Conservation (phyloP, 1,140 invertebrate species). For the Diachasma alloeum region DNA sequence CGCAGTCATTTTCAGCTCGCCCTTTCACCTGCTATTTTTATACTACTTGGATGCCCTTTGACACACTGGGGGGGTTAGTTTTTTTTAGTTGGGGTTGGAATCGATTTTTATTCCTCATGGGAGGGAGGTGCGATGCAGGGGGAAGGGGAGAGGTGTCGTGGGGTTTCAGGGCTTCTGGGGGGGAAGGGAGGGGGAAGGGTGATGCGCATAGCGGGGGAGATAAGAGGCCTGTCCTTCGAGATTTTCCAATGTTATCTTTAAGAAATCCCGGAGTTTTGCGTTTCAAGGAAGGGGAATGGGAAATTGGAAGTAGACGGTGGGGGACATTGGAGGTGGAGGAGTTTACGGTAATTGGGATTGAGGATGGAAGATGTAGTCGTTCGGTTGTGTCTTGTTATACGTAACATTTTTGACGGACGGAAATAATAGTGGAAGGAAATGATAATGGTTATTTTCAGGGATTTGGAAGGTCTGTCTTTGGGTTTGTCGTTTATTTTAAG, state of each 20-base stretch:
- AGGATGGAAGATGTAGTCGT: too few species aligned
- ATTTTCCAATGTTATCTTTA: background rate
- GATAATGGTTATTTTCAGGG: too few species aligned
- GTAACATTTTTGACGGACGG: too few species aligned
- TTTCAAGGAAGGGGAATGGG: background rate
- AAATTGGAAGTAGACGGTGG: background rate
- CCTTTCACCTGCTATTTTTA: constrained; percentile 9
- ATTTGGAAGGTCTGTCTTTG: too few species aligned
- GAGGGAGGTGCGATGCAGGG: background rate
- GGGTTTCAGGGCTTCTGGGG: too few species aligned
- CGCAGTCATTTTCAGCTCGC: background rate
- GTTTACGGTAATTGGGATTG: too few species aligned
- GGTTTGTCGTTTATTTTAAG: too few species aligned
- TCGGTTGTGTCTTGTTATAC: too few species aligned
- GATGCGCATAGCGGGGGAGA: background rate
- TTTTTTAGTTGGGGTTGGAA: background rate
- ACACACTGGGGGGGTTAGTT: background rate
- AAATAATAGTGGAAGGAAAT: too few species aligned
- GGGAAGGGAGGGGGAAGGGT: too few species aligned
- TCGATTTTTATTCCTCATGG: background rate
- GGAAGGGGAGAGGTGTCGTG: too few species aligned
- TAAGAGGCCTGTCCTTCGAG: background rate
- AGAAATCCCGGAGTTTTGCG: background rate
- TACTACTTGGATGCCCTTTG: background rate
- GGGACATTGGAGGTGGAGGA: too few species aligned